A percentile compares a stretch with the other conserved stretches of the same genome.
These are phyloP conservation scores for Mugil cephalus DNA, from an alignment of 2,113 vertebrate genomes.

Conservation along the genomic window DNA sequence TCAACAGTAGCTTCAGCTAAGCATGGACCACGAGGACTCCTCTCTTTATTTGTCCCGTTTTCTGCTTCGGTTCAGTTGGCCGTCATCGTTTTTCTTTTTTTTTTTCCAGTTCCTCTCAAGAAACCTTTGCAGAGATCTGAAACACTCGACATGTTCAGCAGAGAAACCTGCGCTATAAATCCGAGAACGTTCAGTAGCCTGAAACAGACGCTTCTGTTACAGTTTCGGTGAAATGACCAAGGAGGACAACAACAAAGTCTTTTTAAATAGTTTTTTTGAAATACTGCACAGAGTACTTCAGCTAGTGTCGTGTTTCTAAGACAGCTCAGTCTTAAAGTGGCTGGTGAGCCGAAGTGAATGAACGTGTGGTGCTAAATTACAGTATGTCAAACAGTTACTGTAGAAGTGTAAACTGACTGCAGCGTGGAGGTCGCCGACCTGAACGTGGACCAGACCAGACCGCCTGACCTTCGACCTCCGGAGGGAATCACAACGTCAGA, in stretches of 20 bases:
- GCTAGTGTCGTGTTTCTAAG: slow-evolving; percentile 15
- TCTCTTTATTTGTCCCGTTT: background rate
- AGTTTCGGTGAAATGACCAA: slow-evolving; percentile 7
- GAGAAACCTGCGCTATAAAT: slow-evolving; percentile 16
- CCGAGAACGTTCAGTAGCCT: slow-evolving; percentile 26
- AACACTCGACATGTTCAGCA: slow-evolving; percentile 8
- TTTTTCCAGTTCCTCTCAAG: slow-evolving; percentile 48
- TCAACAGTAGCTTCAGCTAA: slow-evolving; percentile 59
- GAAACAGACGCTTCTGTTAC: slow-evolving; percentile 4
- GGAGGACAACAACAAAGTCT: slow-evolving; percentile 15
- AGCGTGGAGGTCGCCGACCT: slow-evolving; percentile 23
- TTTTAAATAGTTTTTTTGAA: slow-evolving; percentile 6
- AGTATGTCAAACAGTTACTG: slow-evolving; percentile 24
- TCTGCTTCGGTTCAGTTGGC: slow-evolving; percentile 8
- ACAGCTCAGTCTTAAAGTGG: slow-evolving; percentile 11
- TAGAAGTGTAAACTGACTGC: slow-evolving; percentile 26
- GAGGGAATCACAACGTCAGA: background rate
- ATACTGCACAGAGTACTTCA: slow-evolving; percentile 25
- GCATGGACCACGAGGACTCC: slow-evolving; percentile 19
- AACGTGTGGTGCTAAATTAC: slow-evolving; percentile 27
- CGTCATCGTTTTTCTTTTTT: background rate
- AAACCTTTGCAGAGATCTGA: slow-evolving; percentile 27
- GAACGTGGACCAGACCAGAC: slow-evolving; percentile 24
- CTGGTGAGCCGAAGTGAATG: background rate
- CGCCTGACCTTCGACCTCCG: background rate